A percentile compares a stretch with the other conserved stretches of the same genome.
These are phyloP conservation scores for Trachelipus rathkii DNA, from an alignment of 1,140 invertebrate genomes.

Conservation along the genomic window DNA sequence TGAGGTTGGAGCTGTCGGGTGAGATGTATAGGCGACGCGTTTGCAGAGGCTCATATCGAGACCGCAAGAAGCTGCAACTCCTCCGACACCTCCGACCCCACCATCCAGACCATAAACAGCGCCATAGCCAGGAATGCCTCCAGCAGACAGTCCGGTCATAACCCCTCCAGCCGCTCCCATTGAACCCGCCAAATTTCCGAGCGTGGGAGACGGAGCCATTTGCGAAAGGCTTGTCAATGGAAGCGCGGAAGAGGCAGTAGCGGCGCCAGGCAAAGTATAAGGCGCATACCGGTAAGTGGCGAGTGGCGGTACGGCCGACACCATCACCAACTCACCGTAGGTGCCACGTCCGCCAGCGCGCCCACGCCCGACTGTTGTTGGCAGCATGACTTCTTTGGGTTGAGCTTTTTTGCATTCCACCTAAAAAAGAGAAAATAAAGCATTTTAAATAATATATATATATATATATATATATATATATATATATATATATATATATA, in stretches of 20 bases:
- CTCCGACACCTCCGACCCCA: conserved; percentile 32
- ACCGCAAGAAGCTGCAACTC: conserved; percentile 36
- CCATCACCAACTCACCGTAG: conserved; percentile 92
- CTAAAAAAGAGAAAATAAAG: conserved; percentile 58
- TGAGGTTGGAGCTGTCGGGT: conserved; percentile 39
- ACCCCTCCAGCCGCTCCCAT: conserved; percentile 34
- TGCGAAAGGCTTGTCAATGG: conserved; percentile 50
- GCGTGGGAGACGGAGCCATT: conserved; percentile 49
- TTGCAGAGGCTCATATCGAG: conserved; percentile 45
- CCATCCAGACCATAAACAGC: conserved; percentile 38
- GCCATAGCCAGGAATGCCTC: conserved; percentile 43
- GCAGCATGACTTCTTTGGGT: conserved; percentile 98
- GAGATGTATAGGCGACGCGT: conserved; percentile 43
- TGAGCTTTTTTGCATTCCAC: conserved; percentile 99
- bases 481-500: too few relatives aligned
- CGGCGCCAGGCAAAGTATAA: conserved; percentile 58
- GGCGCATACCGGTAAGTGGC: conserved; percentile 59
- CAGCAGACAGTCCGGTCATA: conserved; percentile 33
- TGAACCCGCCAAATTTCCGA: conserved; percentile 36
- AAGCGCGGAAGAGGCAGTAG: conserved; percentile 53
- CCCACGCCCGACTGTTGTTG: conserved; percentile 87
- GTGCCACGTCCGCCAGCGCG: conserved; percentile 77
- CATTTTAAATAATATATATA: too few relatives aligned
- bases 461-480: too few relatives aligned
- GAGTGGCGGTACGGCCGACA: conserved; percentile 57